These are phyloP conservation scores for Drosophila sordidapex DNA, from an alignment of 2,888 invertebrate genomes.

Conservation along the genomic window DNA sequence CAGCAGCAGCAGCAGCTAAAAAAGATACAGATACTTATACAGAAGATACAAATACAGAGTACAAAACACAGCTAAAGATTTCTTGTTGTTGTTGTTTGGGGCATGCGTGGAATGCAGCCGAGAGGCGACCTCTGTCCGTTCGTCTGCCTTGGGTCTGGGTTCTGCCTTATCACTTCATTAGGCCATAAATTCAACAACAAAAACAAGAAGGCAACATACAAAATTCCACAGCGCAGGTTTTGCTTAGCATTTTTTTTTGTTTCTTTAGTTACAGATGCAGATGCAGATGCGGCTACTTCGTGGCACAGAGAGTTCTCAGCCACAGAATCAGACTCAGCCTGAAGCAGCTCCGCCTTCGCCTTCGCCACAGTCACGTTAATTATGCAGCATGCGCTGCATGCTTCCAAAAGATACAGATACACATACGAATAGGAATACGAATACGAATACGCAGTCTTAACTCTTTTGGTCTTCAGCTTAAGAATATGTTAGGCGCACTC, in stretches of 20 bases:
- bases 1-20: slow-evolving; percentile 29
- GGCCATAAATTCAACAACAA: slow-evolving; percentile 71
- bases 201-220: slow-evolving; percentile 58
- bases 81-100: slow-evolving; percentile 33
- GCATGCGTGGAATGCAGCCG: slow-evolving; percentile 72
- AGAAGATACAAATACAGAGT: slow-evolving; percentile 25
- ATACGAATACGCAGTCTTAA: slow-evolving; percentile 69
- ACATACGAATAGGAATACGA: slow-evolving; percentile 54
- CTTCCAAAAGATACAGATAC: slow-evolving; percentile 62
- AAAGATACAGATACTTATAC: slow-evolving; percentile 23
- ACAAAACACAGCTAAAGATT: slow-evolving; percentile 29
- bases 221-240: slow-evolving; percentile 66
- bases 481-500: slow-evolving; percentile 79
- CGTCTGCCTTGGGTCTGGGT: slow-evolving; percentile 5
- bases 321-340: slow-evolving; percentile 22
- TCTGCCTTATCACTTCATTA: slow-evolving; percentile 74
- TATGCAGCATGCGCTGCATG: slow-evolving; percentile 71
- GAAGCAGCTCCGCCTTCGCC: slow-evolving; percentile 23
- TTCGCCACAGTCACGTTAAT: slow-evolving; percentile 63
- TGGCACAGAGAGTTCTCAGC: slow-evolving; percentile 27
- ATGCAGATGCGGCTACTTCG: slow-evolving; percentile 30
- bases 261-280: slow-evolving; percentile 71
- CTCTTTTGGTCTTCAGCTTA: slow-evolving; percentile 40
- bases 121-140: slow-evolving; percentile 62
- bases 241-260: slow-evolving; percentile 2